Evolutionary conservation across 2,797 vertebrate genomes (phyloP), one percentile per base, ranked within the genome.

Genomic region (Sebastes steindachneri): DNA sequence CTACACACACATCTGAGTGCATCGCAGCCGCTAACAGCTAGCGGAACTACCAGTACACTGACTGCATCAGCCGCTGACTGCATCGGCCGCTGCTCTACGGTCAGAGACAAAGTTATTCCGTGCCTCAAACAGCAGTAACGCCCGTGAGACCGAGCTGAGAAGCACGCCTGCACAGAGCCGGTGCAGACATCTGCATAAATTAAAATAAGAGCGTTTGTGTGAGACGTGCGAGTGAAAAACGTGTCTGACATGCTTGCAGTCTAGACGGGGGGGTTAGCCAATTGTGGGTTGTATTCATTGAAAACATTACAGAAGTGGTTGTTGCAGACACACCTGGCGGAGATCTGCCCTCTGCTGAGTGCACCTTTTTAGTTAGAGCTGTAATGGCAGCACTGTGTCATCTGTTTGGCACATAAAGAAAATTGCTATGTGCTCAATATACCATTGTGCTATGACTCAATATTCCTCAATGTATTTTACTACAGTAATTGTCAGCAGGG

Each of bases 321-420:
- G 10, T 23, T 21, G 59, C 59, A 62, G 29, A 33, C 19, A 19
- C 28, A 62, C 29, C 17, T 33, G 19, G 59, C n/a, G 3, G 19
- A 33, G 29, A 31, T 33, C 59, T 62, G 29, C 9, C n/a, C 59
- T n/a, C 58, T 60, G 2, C 58, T 10, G 28, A 31, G 28, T 10
- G 28, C 28, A 9, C 8, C 15, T 29, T 29, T 59, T 17, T 60
- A 3, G 29, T 33, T 25, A 25, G 45, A 67, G 41, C 37, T 28
- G 25, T 72, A 78, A 75, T 72, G 14, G 25, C 21, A 57, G 9
- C 35, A 33, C 41, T 75, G 25, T 85, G 45, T 83, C 31, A 82
- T 83, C 75, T 70, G 15, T 71, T 65, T 76, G 77, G 68, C 51
- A 65, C 65, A 62, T 74, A 48, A 77, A 73, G 65, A 64, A 62